These are phyloP conservation scores for Pao palembangensis DNA, from an alignment of 2,113 vertebrate genomes.

Conservation along the genomic window DNA sequence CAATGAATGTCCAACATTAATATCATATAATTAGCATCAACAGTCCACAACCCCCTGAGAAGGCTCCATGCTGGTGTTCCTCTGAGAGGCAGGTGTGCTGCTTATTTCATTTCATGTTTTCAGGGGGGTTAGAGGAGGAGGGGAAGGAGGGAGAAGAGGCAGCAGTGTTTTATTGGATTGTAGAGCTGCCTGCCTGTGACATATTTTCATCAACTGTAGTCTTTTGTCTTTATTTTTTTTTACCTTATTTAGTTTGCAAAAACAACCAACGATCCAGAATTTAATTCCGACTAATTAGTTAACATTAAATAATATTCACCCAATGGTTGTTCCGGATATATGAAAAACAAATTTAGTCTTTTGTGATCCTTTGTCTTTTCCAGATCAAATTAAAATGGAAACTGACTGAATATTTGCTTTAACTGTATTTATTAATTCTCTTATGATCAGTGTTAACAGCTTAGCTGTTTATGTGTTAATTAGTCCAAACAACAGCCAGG, in stretches of 20 bases:
- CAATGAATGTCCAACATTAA: no score
- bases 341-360: no score
- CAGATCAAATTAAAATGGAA: no score
- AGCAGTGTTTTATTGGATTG: slow-evolving; percentile 11
- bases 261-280: slow-evolving; percentile 19
- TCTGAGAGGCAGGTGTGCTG: slow-evolving; percentile 46
- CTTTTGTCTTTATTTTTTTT: slow-evolving; percentile 10
- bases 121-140: slow-evolving; percentile 24
- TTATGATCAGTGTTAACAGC: no score
- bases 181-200: slow-evolving; percentile 43
- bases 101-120: slow-evolving; percentile 28
- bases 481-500: slow-evolving; percentile 23
- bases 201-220: slow-evolving; percentile 47
- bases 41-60: slow-evolving; percentile 34
- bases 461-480: slow-evolving; percentile 33
- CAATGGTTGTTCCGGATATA: no score
- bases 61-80: slow-evolving; percentile 67
- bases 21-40: no score
- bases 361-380: no score
- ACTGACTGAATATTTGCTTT: no score
- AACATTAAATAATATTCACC: no score
- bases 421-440: no score
- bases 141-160: slow-evolving; percentile 24
- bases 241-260: slow-evolving; percentile 25
- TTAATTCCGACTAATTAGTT: slow-evolving; percentile 39